These are phyloP conservation scores for Chaetops frenatus DNA, from an alignment of 2,113 vertebrate genomes.

Conservation along the genomic window DNA sequence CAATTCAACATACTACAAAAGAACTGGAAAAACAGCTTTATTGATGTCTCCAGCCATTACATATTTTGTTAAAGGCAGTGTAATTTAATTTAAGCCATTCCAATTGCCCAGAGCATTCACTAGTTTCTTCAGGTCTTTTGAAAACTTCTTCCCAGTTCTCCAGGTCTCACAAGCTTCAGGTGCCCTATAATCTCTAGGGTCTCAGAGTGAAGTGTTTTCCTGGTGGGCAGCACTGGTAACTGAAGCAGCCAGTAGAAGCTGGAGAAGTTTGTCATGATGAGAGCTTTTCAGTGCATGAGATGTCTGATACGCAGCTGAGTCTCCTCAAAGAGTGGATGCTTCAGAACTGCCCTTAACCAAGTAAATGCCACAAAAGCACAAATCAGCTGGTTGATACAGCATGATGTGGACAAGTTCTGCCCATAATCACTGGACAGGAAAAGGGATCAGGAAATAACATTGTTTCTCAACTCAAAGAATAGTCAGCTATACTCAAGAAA, in stretches of 20 bases:
- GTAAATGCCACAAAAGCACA: slow-evolving; percentile 48
- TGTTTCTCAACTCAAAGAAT: not conserved
- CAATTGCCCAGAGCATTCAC: not conserved
- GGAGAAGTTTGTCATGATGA: not conserved
- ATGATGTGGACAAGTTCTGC: not conserved
- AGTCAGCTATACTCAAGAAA: not conserved
- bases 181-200: slow-evolving; percentile 1
- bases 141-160: not conserved
- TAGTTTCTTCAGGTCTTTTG: not conserved
- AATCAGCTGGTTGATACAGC: not conserved
- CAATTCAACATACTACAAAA: not conserved
- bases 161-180: not conserved
- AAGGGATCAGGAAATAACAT: not conserved
- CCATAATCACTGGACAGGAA: not conserved
- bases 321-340: not conserved
- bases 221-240: not conserved
- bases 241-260: not conserved
- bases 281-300: not conserved
- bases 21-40: slow-evolving; percentile 14
- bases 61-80: not conserved
- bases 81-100: not conserved
- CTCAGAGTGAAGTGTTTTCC: not conserved
- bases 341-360: slow-evolving; percentile 37
- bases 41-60: not conserved
- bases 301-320: not conserved